A percentile compares a stretch with the other conserved stretches of the same genome.
phyloP scores from a whole-genome alignment of 2,797 vertebrate genomes.

The Myiothlypis coronata region DNA sequence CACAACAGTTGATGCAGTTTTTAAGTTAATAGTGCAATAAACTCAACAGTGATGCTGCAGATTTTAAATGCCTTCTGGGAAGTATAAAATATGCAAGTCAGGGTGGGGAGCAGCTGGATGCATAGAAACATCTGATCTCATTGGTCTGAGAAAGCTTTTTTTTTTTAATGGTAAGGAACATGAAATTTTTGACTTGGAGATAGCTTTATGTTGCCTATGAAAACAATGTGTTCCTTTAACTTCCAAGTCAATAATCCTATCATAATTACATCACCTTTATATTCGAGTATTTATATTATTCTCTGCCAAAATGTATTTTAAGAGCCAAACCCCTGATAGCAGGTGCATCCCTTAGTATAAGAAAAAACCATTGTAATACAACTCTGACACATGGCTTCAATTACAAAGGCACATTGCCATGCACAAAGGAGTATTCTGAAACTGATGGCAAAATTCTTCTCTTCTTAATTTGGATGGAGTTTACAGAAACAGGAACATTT shows the following conservation, averaged over 20 bases:
- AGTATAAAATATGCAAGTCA: constrained; percentile 43
- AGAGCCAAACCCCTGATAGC: not conserved
- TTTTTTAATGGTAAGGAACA: not conserved
- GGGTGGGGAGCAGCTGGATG: constrained; percentile 43
- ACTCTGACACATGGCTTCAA: not conserved
- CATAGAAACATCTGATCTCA: constrained; percentile 28
- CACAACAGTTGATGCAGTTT: constrained; percentile 26
- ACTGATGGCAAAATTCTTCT: not conserved
- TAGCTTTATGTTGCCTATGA: not conserved
- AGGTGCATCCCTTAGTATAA: not conserved
- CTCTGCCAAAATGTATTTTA: not conserved
- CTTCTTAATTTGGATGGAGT: not conserved
- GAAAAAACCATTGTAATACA: not conserved
- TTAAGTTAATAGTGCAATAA: constrained; percentile 70
- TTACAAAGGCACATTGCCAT: not conserved
- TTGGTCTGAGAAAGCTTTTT: not conserved
- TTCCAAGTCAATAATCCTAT: not conserved
- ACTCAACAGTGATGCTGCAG: constrained; percentile 39
- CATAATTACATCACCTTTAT: not conserved
- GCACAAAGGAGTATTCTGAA: not conserved
- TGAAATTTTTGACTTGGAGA: not conserved
- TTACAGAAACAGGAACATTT: not conserved
- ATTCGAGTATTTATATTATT: not conserved
- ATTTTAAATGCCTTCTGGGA: constrained; percentile 34
- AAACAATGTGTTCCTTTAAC: not conserved